Base-by-base conservation (phyloP, 2,888 invertebrate genomes). In the Mimumesa dahlbomi region DNA sequence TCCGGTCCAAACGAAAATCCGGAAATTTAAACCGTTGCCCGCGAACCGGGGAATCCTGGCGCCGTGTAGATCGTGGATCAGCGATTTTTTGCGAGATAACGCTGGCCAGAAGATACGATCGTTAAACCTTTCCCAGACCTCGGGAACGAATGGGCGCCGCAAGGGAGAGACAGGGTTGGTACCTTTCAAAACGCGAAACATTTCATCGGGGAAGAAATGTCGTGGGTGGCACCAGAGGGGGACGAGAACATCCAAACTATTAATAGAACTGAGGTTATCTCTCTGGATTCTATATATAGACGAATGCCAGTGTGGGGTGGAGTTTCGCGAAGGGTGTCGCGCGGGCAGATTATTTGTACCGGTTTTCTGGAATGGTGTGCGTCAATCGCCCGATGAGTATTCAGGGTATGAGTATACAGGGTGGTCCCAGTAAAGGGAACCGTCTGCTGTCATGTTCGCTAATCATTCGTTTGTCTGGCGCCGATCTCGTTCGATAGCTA, bases 341-440 rank as follows among this genome's bases (percentile, higher is more conserved):
- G 68, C 74, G 48, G 73, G 66, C 69, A 75, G 77, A 78, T 77
- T 79, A 76, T 81, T 82, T 75, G 79, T 86, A 87, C 85, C 85
- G 87, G 86, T 85, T 86, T 77, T 82, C 69, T 78, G 82, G 73
- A 82, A 84, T 79, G 82, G 80, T 66, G 68, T 75, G 75, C 56
- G 62, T 59, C 79, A 56, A 78, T 70, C 57, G 70, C 29, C 18
- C 56, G 50, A 7, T 14, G 48, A 48, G 16, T 31, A 16, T 48
- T 16, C 38, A 34, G 16, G 42, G 36, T 19, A 7, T 9, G 11
- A 5, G 19, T 40, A 13, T 70, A 49, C 58, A 69, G 58, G 68
- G 31, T 69, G 68, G 34, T 50, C 68, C 19, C 18, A 19, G 19
- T 9, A 38, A 50, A 21, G 4, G n/a, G 36, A 25, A 21, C 29